Evolutionary conservation across 2,797 vertebrate species (phyloP), one percentile per base, ranked within the genome.

Genomic region (Emydoidea blandingii): DNA sequence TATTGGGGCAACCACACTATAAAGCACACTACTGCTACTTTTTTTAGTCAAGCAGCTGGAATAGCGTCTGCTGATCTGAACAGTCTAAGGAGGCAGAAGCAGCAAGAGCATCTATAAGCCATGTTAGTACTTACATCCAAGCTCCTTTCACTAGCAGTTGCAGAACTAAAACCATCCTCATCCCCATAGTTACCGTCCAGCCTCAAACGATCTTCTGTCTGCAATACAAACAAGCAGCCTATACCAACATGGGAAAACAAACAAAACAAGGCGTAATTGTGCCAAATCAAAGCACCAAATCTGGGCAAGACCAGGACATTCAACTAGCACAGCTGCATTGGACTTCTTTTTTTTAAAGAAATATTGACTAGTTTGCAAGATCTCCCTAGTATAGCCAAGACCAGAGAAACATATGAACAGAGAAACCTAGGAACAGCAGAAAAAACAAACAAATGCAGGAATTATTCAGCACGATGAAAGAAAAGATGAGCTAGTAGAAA

Each of bases 91-190:
- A 31, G 76, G 84, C 86, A 4, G 86, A 86, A 96, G 29, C 4
- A 93, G 90, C 21, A 37, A 12, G 68, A 82, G 92, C 92, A 8
- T 72, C 93, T 89, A 91, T 68, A 25, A 86, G 92, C 88, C n/a
- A 19, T 68, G 62, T 96, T 94, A 98, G 93, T 97, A 98, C 98
- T 98, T 97, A 98, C 98, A 85, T 98, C 97, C 92, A 97, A 90
- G 85, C 94, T 97, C 93, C 93, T 96, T 93, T 97, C 97, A 88
- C 95, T 96, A 31, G 94, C 94, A 89, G 94, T 91, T 89, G 95
- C 57, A 56, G 96, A 94, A 95, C 93, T 95, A 68, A 95, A 97
- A 92, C 91, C n/a, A 72, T 98, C 98, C 93, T 98, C 98, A 79
- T 97, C 95, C 57, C 95, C 96, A 93, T 91, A 97, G 95, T 95